A percentile compares a stretch with the other conserved stretches of the same genome.
These are phyloP conservation scores for Eupelmus urozonus DNA, from an alignment of 2,888 invertebrate genomes.

Conservation along the genomic window DNA sequence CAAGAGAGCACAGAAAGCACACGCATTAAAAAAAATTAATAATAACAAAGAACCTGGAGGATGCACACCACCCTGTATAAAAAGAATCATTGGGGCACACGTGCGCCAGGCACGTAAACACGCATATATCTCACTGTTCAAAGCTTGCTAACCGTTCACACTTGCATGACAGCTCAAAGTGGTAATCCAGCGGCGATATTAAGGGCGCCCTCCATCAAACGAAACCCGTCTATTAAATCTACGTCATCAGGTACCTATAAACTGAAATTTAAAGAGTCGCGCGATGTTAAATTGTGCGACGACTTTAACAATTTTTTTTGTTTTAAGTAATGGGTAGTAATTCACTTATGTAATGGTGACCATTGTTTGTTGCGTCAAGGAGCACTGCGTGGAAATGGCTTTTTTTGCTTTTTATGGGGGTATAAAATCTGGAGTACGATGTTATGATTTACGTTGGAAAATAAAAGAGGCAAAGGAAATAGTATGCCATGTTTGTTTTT, in stretches of 20 bases:
- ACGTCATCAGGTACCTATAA: slow-evolving; percentile 67
- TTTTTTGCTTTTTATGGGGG: slow-evolving; percentile 1
- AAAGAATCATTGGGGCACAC: not conserved
- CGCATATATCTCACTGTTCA: slow-evolving; percentile 17
- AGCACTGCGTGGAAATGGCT: not conserved
- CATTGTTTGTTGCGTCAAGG: not conserved
- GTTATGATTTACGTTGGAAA: not conserved
- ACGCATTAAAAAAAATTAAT: no score
- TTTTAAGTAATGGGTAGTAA: not conserved
- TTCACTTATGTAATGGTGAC: slow-evolving; percentile 24
- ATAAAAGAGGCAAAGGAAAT: no score
- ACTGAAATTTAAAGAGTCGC: no score
- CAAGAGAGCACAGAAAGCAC: no score
- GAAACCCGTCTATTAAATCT: slow-evolving; percentile 70
- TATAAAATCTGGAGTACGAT: slow-evolving; percentile 1
- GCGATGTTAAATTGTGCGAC: not conserved
- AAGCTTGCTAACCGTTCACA: slow-evolving; percentile 63
- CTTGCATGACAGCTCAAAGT: slow-evolving; percentile 74
- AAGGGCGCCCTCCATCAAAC: slow-evolving; percentile 70
- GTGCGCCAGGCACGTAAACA: not conserved
- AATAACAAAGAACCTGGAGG: no score
- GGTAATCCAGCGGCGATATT: slow-evolving; percentile 67
- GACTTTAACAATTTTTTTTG: slow-evolving; percentile 11
- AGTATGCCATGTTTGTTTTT: no score
- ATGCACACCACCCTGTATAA: no score